phyloP scores from a whole-genome alignment of 1,140 invertebrate species.

The Drosophila azteca region DNA sequence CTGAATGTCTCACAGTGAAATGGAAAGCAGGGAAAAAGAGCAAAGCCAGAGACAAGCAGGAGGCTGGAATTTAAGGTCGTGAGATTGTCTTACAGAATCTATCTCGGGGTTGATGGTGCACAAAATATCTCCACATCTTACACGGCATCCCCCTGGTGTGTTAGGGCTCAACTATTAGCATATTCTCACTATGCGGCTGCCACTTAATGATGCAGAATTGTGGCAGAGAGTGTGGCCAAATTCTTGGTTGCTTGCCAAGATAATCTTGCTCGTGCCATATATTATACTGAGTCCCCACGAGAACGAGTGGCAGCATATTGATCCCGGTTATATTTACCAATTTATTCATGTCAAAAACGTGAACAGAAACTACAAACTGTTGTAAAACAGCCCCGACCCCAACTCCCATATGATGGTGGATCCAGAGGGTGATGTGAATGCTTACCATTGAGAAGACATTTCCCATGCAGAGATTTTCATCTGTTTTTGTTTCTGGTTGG shows the following conservation, averaged over 20 bases:
- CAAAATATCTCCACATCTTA: conserved; percentile 13
- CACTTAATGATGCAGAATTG: conserved; percentile 46
- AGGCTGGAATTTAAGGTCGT: conserved; percentile 5
- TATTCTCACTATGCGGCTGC: too few species aligned
- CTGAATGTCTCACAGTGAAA: conserved; percentile 17
- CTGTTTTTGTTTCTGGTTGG: conserved; percentile 7
- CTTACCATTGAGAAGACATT: conserved; percentile 24
- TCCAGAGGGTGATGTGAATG: conserved; percentile 13
- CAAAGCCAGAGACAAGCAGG: not conserved
- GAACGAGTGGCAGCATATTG: conserved; percentile 38
- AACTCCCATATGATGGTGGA: not conserved
- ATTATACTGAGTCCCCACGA: too few species aligned
- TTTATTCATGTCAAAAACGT: conserved; percentile 73
- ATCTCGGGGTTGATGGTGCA: conserved; percentile 20
- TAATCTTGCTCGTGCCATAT: too few species aligned
- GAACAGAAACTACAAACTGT: conserved; percentile 50
- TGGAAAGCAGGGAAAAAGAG: conserved; percentile 26
- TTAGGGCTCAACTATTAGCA: too few species aligned
- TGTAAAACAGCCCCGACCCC: not conserved
- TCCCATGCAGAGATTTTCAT: conserved; percentile 37
- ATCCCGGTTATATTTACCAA: conserved; percentile 58
- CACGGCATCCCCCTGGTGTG: too few species aligned
- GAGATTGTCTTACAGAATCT: conserved; percentile 28
- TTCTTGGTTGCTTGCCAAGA: too few species aligned
- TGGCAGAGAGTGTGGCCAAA: conserved; percentile 48